Base-by-base conservation (phyloP, 2,113 vertebrate genomes). In the Calidris pugnax region DNA sequence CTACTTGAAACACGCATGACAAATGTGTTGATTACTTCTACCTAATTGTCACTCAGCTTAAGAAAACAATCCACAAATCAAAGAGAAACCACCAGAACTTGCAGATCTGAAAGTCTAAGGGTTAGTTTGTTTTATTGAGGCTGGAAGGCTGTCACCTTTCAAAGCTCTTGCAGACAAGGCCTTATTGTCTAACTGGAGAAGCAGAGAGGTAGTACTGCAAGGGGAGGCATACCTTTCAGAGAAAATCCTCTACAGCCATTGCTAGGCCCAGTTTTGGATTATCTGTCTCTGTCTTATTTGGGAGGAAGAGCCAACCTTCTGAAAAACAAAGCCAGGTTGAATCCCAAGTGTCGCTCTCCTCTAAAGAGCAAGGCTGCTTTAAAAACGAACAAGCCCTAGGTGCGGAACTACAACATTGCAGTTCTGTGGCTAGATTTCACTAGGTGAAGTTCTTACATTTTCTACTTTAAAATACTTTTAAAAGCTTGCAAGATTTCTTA, bases 281-380 rank as follows among this genome's bases (percentile, higher is more conserved):
- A 30, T 48, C 23, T 94, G 47, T n/a, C 56, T 18, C 14, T 71
- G 15, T 6, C 62, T 76, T 37, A 66, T 79, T n/a, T 3, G 27
- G 18, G 26, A 80, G 57, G 39, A 87, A 67, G 6, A 10, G 30
- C 33, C 66, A 53, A 21, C 27, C 9, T 22, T 41, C 7, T 60
- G 16, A 72, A 59, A 80, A 63, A 12, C 9, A 71, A 64, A 92
- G 12, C 14, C 6, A 24, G 14, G 15, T 20, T 20, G 14, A 71
- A 45, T 67, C n/a, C 17, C 0, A 0, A 30, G 18, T 48, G 21
- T 50, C 17, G 3, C 23, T 69, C 4, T 84, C 9, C 55, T 90
- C 3, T 45, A 15, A 88, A 63, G 32, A 50, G 14, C 0, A 1
- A 79, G 32, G 13, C 22, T 62, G 17, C n/a, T 79, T 72, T 82